These are phyloP conservation scores for Acronicta leporina DNA, from an alignment of 2,888 invertebrate species.

Conservation along the genomic window DNA sequence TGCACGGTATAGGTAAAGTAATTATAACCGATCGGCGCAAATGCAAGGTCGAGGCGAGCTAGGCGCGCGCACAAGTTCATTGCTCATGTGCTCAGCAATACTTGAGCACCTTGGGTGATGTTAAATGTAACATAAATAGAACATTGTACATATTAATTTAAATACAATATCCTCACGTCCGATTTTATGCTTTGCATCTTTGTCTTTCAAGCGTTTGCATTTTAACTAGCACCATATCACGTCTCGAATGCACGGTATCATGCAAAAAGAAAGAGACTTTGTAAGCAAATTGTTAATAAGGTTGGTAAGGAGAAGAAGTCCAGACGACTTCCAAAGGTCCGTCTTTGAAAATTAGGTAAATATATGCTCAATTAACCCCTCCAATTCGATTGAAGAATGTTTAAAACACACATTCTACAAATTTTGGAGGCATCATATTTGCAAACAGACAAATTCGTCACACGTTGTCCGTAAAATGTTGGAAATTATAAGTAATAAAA, in stretches of 20 bases:
- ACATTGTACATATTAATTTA: conserved; percentile 11
- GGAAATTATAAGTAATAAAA: too few species aligned
- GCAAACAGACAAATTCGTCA: not conserved
- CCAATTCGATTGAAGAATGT: too few species aligned
- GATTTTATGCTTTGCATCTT: conserved; percentile 1
- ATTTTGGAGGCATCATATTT: not conserved
- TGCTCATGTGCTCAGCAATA: conserved; percentile 57
- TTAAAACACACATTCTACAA: not conserved
- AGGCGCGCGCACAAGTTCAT: conserved; percentile 65
- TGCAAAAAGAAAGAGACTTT: conserved; percentile 19
- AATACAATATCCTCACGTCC: conserved; percentile 27
- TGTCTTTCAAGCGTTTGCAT: not conserved
- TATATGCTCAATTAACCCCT: too few species aligned
- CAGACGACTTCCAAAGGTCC: not conserved
- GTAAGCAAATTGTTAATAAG: not conserved
- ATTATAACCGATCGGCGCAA: conserved; percentile 40
- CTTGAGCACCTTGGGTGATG: conserved; percentile 46
- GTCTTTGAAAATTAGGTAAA: not conserved
- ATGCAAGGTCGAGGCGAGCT: conserved; percentile 70
- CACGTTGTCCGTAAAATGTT: not conserved
- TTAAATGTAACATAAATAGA: conserved; percentile 40
- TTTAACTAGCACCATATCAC: not conserved
- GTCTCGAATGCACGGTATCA: conserved; percentile 5
- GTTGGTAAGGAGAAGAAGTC: not conserved
- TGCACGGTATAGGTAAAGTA: conserved; percentile 16